phyloP scores from a whole-genome alignment of 2,797 vertebrate genomes.

The Sebastes taczanowskii region DNA sequence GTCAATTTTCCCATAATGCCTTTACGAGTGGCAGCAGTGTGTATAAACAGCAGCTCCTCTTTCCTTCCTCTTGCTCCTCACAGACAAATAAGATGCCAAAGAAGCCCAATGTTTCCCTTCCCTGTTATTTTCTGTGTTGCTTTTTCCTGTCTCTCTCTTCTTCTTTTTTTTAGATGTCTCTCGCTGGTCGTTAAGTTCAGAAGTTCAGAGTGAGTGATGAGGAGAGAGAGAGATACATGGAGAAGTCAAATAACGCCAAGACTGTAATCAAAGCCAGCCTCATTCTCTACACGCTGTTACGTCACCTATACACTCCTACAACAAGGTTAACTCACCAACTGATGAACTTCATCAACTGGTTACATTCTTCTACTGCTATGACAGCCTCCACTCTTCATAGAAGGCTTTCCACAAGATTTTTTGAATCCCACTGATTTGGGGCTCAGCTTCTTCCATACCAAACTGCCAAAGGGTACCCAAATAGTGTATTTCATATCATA shows the following conservation, averaged over 20 bases:
- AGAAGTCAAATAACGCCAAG: conserved; percentile 26
- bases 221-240: conserved; percentile 8
- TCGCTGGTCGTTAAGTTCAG: conserved; percentile 44
- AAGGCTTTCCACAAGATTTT: not conserved
- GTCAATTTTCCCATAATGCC: conserved; percentile 42
- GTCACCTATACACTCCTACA: conserved; percentile 30
- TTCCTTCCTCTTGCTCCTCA: not conserved
- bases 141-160: not conserved
- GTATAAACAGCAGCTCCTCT: not conserved
- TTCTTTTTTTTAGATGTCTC: not conserved
- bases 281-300: conserved; percentile 47
- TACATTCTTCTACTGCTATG: not conserved
- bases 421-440: not conserved
- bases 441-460: not conserved
- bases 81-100: conserved; percentile 16
- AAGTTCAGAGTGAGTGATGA: conserved; percentile 39
- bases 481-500: not conserved
- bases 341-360: not conserved
- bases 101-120: not conserved
- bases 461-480: not conserved
- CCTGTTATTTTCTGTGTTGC: conserved; percentile 18
- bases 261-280: conserved; percentile 57
- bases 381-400: not conserved
- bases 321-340: not conserved
- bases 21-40: conserved; percentile 8